Conservation (phyloP, 2,113 vertebrate species). For the Corythoichthys haematopterus region DNA sequence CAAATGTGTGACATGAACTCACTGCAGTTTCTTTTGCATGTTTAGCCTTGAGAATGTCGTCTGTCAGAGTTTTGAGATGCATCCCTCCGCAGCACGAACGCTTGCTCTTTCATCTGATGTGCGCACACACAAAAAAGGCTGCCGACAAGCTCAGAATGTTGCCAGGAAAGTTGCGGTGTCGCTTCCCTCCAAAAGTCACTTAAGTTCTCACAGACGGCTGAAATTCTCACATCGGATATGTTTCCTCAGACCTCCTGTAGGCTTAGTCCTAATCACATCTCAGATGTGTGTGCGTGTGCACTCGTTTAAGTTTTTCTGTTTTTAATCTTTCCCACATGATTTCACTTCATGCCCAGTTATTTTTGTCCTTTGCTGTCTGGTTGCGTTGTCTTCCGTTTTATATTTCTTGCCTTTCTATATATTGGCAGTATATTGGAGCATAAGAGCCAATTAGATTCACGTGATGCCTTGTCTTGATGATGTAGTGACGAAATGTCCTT, state of each 20-base stretch:
- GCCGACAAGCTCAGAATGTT: conserved; percentile 24
- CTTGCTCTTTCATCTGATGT: conserved; percentile 32
- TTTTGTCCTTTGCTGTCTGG: conserved; percentile 11
- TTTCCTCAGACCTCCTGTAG: conserved; percentile 53
- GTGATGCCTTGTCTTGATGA: conserved; percentile 12
- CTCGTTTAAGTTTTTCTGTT: conserved; percentile 32
- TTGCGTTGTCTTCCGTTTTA: conserved; percentile 5
- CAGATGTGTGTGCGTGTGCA: conserved; percentile 24
- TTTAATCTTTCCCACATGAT: conserved; percentile 60
- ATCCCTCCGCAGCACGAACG: background rate
- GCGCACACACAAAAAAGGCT: background rate
- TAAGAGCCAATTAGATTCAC: conserved; percentile 2
- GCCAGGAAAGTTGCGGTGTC: conserved; percentile 50
- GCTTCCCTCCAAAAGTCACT: conserved; percentile 30
- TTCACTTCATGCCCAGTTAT: conserved; percentile 46
- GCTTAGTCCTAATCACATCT: conserved; percentile 46
- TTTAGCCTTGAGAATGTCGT: background rate
- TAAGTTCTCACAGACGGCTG: conserved; percentile 44
- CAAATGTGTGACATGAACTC: background rate
- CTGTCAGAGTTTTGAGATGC: conserved; percentile 7
- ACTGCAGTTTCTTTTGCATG: conserved; percentile 1
- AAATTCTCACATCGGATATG: conserved; percentile 38
- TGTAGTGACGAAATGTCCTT: conserved; percentile 9
- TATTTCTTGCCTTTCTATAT: background rate
- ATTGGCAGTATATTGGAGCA: conserved; percentile 5